Conservation (phyloP, 2,797 vertebrate genomes). For the Ibycter americanus region DNA sequence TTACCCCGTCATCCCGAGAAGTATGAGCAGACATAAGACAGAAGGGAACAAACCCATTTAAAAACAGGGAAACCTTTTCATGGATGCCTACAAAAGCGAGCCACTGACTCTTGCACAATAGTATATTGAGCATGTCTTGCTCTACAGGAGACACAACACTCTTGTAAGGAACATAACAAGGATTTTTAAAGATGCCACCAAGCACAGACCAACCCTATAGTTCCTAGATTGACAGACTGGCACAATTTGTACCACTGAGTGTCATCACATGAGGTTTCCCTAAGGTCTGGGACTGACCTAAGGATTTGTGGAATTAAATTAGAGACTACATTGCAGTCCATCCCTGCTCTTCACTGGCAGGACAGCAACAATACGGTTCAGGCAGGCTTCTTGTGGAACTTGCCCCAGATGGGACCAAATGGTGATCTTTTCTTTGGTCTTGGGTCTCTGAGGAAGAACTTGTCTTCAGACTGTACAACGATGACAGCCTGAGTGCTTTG, state of each 20-base stretch:
- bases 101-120: neutral
- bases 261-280: neutral
- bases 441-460: neutral
- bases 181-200: conserved; percentile 18
- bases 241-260: neutral
- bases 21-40: neutral
- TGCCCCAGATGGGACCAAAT: neutral
- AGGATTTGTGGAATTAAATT: neutral
- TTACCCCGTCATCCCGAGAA: neutral
- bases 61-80: neutral
- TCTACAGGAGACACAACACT: neutral
- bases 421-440: neutral
- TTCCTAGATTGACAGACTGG: neutral
- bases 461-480: neutral
- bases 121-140: neutral
- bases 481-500: neutral
- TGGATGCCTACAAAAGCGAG: fast-evolving
- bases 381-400: neutral
- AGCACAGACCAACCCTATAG: neutral
- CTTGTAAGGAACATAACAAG: neutral
- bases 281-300: neutral
- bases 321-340: neutral
- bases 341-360: neutral
- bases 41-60: neutral
- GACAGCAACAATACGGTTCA: neutral